Evolutionary conservation across 1,140 invertebrate genomes (phyloP).

Genomic region (Homarus americanus): DNA sequence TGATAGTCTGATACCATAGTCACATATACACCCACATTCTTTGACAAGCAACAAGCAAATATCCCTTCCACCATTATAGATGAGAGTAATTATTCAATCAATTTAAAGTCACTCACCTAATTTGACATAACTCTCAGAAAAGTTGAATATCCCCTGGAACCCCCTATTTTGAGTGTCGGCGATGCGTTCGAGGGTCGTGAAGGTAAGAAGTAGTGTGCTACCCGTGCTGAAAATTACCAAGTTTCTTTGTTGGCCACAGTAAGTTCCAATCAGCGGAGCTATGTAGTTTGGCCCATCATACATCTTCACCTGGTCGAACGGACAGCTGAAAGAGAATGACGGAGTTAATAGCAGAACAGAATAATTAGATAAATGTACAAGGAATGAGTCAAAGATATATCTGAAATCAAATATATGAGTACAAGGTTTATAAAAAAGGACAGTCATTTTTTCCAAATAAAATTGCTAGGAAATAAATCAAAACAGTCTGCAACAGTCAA

Average conservation of each 20-base stretch:
- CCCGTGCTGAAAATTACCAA: conserved; percentile 96
- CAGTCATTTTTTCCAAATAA: no score
- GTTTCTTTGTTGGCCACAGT: conserved; percentile 98
- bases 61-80: no score
- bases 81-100: no score
- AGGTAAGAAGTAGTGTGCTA: conserved; percentile 91
- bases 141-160: conserved; percentile 97
- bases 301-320: conserved; percentile 97
- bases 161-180: conserved; percentile 96
- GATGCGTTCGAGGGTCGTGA: conserved; percentile 91
- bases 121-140: conserved; percentile 97
- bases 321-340: conserved; percentile 94
- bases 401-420: no score
- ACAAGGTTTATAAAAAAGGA: no score
- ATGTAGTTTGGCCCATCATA: conserved; percentile 94
- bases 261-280: conserved; percentile 94
- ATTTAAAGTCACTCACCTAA: conserved; percentile 89
- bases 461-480: no score
- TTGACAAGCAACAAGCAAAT: no score
- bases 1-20: no score
- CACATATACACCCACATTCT: no score
- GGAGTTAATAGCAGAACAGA: neutral
- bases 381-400: neutral
- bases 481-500: no score
- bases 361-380: neutral